Evolutionary conservation across 2,888 invertebrate genomes (phyloP).

Genomic region (Apoderus coryli): DNA sequence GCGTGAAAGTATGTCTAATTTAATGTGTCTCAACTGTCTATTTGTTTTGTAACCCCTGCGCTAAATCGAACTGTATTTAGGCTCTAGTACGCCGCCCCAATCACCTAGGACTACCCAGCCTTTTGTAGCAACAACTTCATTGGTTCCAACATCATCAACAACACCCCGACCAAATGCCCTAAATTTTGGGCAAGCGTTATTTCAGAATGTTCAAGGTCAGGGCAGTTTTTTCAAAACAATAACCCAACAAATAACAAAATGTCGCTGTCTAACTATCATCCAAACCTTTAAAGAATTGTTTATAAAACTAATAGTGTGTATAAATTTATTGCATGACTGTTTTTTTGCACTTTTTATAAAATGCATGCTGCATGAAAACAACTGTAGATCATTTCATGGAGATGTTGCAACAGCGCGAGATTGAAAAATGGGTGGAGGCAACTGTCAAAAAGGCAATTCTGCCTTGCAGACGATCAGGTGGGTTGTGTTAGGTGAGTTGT

Average conservation of each 20-base stretch:
- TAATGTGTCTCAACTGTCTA: too few relatives aligned
- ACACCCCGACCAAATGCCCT: constrained; percentile 24
- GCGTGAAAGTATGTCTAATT: constrained; percentile 29
- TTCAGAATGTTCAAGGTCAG: constrained; percentile 37
- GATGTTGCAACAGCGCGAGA: constrained; percentile 20
- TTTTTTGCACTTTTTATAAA: too few relatives aligned
- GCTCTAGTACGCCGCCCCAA: constrained; percentile 32
- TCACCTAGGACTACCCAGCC: constrained; percentile 30
- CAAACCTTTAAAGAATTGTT: too few relatives aligned
- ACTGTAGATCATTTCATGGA: too few relatives aligned
- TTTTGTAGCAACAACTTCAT: constrained; percentile 25
- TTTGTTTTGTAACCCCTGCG: too few relatives aligned
- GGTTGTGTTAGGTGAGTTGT: too few relatives aligned
- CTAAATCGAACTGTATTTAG: too few relatives aligned
- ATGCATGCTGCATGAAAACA: too few relatives aligned
- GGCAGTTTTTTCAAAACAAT: constrained; percentile 3
- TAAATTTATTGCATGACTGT: too few relatives aligned
- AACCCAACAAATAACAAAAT: constrained; percentile 4
- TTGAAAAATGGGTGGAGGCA: constrained; percentile 29
- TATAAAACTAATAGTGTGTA: too few relatives aligned
- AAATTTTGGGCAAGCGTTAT: constrained; percentile 32
- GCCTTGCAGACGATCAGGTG: constrained; percentile 20
- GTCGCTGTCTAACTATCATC: too few relatives aligned
- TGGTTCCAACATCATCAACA: constrained; percentile 17
- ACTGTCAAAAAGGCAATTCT: constrained; percentile 26